phyloP scores from a whole-genome alignment of 2,797 vertebrate genomes.

The Centroberyx gerrardi region DNA sequence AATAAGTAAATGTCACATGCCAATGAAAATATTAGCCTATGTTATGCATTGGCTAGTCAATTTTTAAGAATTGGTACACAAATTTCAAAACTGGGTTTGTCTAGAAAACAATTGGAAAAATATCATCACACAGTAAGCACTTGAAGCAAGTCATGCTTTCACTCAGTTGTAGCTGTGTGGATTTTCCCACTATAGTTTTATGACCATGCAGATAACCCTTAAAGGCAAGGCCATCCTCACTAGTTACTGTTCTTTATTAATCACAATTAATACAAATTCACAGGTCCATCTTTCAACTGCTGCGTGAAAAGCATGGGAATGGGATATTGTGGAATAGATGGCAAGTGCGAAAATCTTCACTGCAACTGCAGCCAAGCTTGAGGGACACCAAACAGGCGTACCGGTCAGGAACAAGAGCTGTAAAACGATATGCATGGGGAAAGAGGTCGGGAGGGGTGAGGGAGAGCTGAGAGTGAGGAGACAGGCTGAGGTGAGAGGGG shows the following conservation, averaged over 20 bases:
- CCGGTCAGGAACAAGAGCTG: constrained; percentile 34
- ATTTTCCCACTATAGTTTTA: too few species aligned
- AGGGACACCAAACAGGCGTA: background rate
- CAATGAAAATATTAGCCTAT: background rate
- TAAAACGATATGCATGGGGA: constrained; percentile 45
- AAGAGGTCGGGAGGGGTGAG: constrained; percentile 28
- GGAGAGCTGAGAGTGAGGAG: constrained; percentile 2
- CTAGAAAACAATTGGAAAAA: too few species aligned
- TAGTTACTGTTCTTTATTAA: too few species aligned
- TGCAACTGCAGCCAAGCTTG: constrained; percentile 15
- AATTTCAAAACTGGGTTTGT: too few species aligned
- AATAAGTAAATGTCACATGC: too few species aligned
- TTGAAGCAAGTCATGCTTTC: too few species aligned
- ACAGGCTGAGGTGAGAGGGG: constrained; percentile 35
- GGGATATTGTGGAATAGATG: background rate
- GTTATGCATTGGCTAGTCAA: background rate
- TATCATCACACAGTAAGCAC: too few species aligned
- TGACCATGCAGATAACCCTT: background rate
- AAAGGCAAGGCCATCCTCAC: background rate
- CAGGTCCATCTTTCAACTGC: background rate
- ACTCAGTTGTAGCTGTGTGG: too few species aligned
- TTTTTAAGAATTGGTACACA: background rate
- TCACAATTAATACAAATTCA: background rate
- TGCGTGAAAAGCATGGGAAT: background rate
- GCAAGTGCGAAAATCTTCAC: too few species aligned